These are phyloP conservation scores for Thaleichthys pacificus DNA, from an alignment of 2,797 vertebrate genomes.

Conservation along the genomic window DNA sequence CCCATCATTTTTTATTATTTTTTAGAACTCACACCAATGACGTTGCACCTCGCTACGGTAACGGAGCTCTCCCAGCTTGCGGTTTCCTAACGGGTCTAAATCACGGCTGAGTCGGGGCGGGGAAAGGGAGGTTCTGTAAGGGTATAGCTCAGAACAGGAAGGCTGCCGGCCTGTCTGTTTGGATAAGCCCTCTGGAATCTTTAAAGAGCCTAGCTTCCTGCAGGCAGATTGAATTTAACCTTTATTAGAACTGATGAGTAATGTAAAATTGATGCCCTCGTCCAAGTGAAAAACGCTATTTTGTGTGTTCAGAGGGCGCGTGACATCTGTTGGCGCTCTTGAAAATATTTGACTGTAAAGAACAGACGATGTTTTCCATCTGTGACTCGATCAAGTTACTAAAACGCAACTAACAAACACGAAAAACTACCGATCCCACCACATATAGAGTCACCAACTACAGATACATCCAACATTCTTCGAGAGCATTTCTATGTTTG, in stretches of 20 bases:
- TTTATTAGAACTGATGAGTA: slow-evolving; percentile 36
- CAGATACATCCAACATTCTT: too few relatives aligned
- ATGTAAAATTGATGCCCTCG: slow-evolving; percentile 44
- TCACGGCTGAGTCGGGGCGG: slow-evolving; percentile 29
- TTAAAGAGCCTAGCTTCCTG: slow-evolving; percentile 27
- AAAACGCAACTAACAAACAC: too few relatives aligned
- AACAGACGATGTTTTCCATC: background rate
- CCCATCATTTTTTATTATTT: slow-evolving; percentile 12
- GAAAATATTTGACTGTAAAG: background rate
- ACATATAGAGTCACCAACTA: too few relatives aligned
- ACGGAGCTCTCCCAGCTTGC: background rate
- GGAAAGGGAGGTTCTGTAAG: slow-evolving; percentile 25
- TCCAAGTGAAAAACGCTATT: slow-evolving; percentile 38
- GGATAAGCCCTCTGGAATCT: slow-evolving; percentile 43
- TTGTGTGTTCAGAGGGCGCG: slow-evolving; percentile 23
- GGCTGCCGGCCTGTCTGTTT: slow-evolving; percentile 55
- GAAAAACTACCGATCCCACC: too few relatives aligned
- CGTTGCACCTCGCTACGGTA: slow-evolving; percentile 10
- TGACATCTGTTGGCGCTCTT: slow-evolving; percentile 3
- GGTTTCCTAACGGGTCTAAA: slow-evolving; percentile 54
- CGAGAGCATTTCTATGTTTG: background rate
- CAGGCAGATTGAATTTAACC: slow-evolving; percentile 28
- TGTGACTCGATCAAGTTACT: background rate
- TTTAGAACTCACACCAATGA: slow-evolving; percentile 20
- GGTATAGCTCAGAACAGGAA: slow-evolving; percentile 49